Conservation (phyloP, 2,797 vertebrate species). For the Gephyroberyx darwinii region DNA sequence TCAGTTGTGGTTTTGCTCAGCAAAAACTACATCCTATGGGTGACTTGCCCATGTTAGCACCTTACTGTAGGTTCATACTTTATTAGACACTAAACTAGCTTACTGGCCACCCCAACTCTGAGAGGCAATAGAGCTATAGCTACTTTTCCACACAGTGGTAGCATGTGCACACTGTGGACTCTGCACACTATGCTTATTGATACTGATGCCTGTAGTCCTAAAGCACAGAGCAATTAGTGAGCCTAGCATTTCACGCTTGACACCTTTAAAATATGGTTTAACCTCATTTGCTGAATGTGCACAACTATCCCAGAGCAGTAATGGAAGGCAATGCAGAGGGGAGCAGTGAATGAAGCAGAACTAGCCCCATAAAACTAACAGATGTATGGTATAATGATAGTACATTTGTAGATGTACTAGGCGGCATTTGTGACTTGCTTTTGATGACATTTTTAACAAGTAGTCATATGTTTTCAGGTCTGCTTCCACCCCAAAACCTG, state of each 20-base stretch:
- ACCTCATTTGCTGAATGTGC: constrained; percentile 10
- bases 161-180: too few relatives aligned
- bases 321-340: constrained; percentile 7
- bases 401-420: neutral
- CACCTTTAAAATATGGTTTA: constrained; percentile 4
- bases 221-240: constrained; percentile 32
- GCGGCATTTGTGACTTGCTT: neutral
- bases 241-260: neutral
- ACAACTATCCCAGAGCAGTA: neutral
- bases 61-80: neutral
- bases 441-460: constrained; percentile 13
- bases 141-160: constrained; percentile 11
- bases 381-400: neutral
- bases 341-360: neutral
- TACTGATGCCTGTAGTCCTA: constrained; percentile 16
- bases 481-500: constrained; percentile 87
- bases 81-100: neutral
- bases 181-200: constrained; percentile 22
- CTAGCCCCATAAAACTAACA: neutral
- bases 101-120: neutral
- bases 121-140: constrained; percentile 6
- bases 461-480: constrained; percentile 75
- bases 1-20: constrained; percentile 2
- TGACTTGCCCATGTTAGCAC: neutral
- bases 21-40: neutral